phyloP scores from a whole-genome alignment of 35 echinoderm and acorn worm species.

The Acanthaster planci region DNA sequence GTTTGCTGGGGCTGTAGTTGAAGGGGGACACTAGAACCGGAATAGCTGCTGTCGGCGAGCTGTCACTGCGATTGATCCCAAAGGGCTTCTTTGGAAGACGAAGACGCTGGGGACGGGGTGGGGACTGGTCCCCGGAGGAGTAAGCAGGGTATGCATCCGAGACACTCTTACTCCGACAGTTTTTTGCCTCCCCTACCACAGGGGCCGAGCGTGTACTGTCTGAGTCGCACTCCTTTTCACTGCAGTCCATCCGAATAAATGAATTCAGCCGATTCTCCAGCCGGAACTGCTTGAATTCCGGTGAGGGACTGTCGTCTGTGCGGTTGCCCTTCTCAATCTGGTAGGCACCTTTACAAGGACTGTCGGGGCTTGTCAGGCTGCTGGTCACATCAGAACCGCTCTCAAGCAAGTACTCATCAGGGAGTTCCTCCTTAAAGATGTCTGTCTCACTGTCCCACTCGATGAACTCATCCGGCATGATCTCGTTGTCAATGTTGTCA shows the following conservation, averaged over 20 bases:
- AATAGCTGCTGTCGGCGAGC: slow-evolving; percentile 73
- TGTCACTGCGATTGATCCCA: slow-evolving; percentile 82
- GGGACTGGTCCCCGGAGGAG: slow-evolving; percentile 40
- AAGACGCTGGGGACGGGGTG: slow-evolving; percentile 83
- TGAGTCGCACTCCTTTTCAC: slow-evolving; percentile 14
- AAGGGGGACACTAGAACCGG: slow-evolving; percentile 92
- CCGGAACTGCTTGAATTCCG: slow-evolving; percentile 36
- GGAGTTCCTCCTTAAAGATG: slow-evolving; percentile 51
- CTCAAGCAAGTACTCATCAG: slow-evolving; percentile 36
- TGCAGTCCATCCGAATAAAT: slow-evolving; percentile 62
- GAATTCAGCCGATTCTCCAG: slow-evolving; percentile 70
- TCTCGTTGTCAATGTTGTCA: slow-evolving; percentile 84
- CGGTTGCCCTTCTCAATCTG: not conserved
- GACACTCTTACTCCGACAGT: slow-evolving; percentile 63
- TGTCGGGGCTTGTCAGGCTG: slow-evolving; percentile 18
- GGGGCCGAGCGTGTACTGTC: slow-evolving; percentile 13
- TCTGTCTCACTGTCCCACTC: slow-evolving; percentile 94
- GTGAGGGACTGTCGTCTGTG: slow-evolving; percentile 36
- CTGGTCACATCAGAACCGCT: not conserved
- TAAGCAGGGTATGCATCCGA: slow-evolving; percentile 43
- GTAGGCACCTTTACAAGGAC: slow-evolving; percentile 2
- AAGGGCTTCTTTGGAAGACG: slow-evolving; percentile 91
- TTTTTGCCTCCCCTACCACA: slow-evolving; percentile 27
- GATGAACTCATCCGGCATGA: slow-evolving; percentile 88
- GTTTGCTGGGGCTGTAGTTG: slow-evolving; percentile 95